Conservation (phyloP, 2,113 vertebrate genomes). For the Sminthopsis crassicaudata region DNA sequence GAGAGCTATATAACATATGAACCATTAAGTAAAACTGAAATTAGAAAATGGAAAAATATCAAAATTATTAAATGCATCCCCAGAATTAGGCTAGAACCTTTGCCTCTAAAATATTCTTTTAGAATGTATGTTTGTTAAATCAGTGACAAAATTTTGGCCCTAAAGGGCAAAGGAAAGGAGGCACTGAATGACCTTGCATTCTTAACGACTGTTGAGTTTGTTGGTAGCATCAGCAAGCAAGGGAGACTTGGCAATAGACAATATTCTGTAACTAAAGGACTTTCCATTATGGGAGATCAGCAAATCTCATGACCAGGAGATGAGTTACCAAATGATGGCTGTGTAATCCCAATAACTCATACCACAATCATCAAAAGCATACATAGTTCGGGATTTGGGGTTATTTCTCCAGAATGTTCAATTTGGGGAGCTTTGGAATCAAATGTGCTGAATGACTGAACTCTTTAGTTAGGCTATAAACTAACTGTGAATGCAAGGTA, state of each 20-base stretch:
- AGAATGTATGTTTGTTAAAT: background rate
- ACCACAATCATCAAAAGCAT: background rate
- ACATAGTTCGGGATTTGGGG: background rate
- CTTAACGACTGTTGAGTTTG: background rate
- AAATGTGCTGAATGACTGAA: background rate
- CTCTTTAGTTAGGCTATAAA: background rate
- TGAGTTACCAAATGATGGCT: background rate
- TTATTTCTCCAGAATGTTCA: background rate
- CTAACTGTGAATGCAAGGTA: background rate
- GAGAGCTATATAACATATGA: background rate
- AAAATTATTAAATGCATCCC: background rate
- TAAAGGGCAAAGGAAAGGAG: slow-evolving; percentile 61
- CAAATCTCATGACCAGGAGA: background rate
- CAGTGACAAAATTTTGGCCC: slow-evolving; percentile 21
- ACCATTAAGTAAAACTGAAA: slow-evolving; percentile 22
- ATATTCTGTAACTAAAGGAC: background rate
- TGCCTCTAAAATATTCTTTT: slow-evolving; percentile 46
- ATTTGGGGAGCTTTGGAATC: background rate
- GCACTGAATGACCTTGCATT: background rate
- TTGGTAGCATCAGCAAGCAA: background rate
- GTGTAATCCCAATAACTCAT: background rate
- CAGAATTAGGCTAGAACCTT: slow-evolving; percentile 44
- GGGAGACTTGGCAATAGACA: background rate
- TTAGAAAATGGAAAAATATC: background rate
- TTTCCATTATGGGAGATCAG: background rate